Percentiles rank a stretch among this genome's conserved stretches.
phyloP scores from a whole-genome alignment of 1,140 invertebrate genomes.

The Brachionus plicatilis region DNA sequence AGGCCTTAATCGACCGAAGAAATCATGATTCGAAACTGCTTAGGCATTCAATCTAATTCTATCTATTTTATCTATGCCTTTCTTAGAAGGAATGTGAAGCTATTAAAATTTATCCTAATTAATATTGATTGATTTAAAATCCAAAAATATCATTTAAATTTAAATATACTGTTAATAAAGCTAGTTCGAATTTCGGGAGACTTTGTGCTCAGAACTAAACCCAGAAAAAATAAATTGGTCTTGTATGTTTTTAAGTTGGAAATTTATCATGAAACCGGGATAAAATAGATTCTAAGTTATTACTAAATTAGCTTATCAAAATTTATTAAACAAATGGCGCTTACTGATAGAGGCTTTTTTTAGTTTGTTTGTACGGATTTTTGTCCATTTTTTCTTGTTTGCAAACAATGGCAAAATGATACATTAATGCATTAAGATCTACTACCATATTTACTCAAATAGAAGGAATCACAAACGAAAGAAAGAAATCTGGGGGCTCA shows the following conservation, averaged over 20 bases:
- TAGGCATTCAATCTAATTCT: not conserved
- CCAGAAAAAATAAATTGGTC: slow-evolving; percentile 24
- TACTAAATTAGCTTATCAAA: not conserved
- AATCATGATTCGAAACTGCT: not conserved
- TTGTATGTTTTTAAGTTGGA: not conserved
- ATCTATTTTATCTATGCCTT: not conserved
- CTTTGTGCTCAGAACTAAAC: not conserved
- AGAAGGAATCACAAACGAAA: no score
- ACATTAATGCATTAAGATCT: not conserved
- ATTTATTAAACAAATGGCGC: not conserved
- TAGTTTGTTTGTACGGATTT: not conserved
- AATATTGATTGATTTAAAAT: slow-evolving; percentile 27
- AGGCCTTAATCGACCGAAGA: not conserved
- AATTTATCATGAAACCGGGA: slow-evolving; percentile 35
- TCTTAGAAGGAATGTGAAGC: not conserved
- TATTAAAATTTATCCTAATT: slow-evolving; percentile 30
- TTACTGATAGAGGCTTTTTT: not conserved
- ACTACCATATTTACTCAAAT: not conserved
- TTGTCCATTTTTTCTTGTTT: not conserved
- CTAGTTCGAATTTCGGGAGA: not conserved
- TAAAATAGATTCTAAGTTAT: not conserved
- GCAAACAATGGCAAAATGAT: not conserved
- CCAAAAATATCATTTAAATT: slow-evolving; percentile 38
- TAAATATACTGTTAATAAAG: slow-evolving; percentile 33
- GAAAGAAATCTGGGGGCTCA: no score